Conservation (phyloP, 2,113 vertebrate species). For the Eolophus roseicapilla region DNA sequence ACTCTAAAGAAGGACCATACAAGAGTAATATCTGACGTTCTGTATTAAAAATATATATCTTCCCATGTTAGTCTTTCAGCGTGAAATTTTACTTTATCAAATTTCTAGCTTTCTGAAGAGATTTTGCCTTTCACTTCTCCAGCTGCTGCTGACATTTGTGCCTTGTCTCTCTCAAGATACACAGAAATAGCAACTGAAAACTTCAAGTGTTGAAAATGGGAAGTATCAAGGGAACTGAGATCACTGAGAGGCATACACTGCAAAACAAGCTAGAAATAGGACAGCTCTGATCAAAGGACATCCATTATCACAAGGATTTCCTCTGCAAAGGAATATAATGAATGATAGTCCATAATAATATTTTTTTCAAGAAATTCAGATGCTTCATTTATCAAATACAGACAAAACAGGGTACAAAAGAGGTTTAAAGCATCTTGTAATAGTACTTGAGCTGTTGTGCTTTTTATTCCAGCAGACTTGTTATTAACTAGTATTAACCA, state of each 20-base stretch:
- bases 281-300: not conserved
- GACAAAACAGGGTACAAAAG: not conserved
- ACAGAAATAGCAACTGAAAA: not conserved
- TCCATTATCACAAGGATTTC: not conserved
- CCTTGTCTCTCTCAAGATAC: not conserved
- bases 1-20: not conserved
- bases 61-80: not conserved
- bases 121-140: not conserved
- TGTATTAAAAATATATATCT: not conserved
- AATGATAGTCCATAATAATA: not conserved
- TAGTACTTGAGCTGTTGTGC: not conserved
- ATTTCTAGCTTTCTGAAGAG: not conserved
- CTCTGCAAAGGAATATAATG: not conserved
- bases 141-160: not conserved
- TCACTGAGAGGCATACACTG: not conserved
- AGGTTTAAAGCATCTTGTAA: not conserved
- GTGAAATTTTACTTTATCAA: not conserved
- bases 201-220: not conserved
- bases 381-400: not conserved
- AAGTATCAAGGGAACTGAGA: not conserved
- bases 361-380: not conserved
- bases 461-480: not conserved
- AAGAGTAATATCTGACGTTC: not conserved
- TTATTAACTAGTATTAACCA: conserved; percentile 10
- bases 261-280: not conserved